Percentiles rank a stretch among this genome's conserved stretches.
phyloP scores from a whole-genome alignment of 2,797 vertebrate genomes.

The Sebastes cheni region DNA sequence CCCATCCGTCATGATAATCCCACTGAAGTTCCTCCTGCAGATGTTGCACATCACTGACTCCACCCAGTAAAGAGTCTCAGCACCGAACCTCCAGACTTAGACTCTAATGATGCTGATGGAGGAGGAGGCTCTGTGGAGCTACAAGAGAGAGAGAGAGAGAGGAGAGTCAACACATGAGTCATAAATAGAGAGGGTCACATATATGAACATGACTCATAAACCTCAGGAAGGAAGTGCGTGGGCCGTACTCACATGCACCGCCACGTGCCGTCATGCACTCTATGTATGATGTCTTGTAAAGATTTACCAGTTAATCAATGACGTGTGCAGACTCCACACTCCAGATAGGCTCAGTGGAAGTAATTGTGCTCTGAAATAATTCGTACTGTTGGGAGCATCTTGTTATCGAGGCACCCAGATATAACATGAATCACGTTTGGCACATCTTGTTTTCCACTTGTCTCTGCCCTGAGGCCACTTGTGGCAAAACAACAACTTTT shows the following conservation, averaged over 20 bases:
- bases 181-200: slow-evolving; percentile 7
- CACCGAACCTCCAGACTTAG: slow-evolving; percentile 29
- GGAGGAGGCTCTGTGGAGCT: slow-evolving; percentile 77
- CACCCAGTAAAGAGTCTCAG: not conserved
- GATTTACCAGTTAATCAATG: slow-evolving; percentile 4
- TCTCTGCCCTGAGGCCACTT: not conserved
- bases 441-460: not conserved
- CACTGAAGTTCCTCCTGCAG: not conserved
- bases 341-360: not conserved
- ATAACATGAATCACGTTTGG: not conserved
- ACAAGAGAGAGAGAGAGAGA: slow-evolving; percentile 4
- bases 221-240: not conserved
- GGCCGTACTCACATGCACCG: not conserved
- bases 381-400: not conserved
- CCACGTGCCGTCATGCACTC: not conserved
- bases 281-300: not conserved
- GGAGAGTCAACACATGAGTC: slow-evolving; percentile 11
- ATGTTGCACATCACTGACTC: not conserved
- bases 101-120: slow-evolving; percentile 80
- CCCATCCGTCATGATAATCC: not conserved
- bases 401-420: not conserved
- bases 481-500: not conserved
- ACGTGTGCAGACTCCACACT: not conserved
- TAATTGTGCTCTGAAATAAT: not conserved
- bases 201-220: slow-evolving; percentile 23